Percentiles rank a stretch among this genome's conserved stretches.
phyloP scores from a whole-genome alignment of 2,888 invertebrate species.

The Drosophila parthenogenetica region DNA sequence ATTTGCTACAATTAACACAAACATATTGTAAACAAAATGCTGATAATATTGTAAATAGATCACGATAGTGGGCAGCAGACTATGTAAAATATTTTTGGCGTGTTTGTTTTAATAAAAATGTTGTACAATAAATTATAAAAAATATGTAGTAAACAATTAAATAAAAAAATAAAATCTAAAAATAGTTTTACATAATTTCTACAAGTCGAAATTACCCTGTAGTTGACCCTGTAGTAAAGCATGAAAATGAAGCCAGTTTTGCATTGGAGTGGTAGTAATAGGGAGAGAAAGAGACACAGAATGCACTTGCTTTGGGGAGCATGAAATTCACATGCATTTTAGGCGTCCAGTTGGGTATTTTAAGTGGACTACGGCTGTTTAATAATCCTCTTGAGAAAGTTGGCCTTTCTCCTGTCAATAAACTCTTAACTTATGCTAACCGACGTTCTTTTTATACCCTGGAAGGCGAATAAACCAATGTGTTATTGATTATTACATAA shows the following conservation, averaged over 20 bases:
- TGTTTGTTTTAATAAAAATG: too few relatives aligned
- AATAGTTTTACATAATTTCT: not conserved
- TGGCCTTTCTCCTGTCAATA: slow-evolving; percentile 14
- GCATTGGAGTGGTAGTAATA: not conserved
- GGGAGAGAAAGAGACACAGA: not conserved
- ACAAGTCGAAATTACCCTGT: not conserved
- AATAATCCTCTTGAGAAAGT: slow-evolving; percentile 16
- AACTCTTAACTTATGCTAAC: not conserved
- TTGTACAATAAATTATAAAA: too few relatives aligned
- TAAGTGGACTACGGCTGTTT: not conserved
- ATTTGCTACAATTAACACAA: slow-evolving; percentile 7
- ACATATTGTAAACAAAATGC: slow-evolving; percentile 3
- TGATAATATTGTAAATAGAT: not conserved
- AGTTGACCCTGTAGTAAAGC: slow-evolving; percentile 15
- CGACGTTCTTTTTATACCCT: not conserved
- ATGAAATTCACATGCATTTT: not conserved
- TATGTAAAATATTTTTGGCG: not conserved
- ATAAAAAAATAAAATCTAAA: not conserved
- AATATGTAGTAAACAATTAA: too few relatives aligned
- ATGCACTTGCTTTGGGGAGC: slow-evolving; percentile 35
- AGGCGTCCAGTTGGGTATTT: not conserved
- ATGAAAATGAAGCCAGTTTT: not conserved
- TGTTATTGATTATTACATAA: too few relatives aligned
- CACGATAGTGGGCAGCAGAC: not conserved
- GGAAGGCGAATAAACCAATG: not conserved